Conservation (phyloP, 2,797 vertebrate genomes). For the Caiman crocodilus region DNA sequence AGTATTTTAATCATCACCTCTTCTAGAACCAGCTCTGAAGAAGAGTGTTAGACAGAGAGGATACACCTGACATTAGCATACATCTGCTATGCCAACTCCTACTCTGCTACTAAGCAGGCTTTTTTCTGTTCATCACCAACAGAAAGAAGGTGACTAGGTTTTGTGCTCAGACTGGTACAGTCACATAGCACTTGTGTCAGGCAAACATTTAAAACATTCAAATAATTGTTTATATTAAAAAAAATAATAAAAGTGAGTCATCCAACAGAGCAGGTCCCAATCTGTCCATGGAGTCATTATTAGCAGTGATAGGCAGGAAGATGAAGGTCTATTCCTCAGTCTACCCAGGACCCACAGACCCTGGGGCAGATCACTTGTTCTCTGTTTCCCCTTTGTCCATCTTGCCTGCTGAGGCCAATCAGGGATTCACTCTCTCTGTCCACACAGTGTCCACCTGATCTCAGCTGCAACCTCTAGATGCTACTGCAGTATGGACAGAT, state of each 20-base stretch:
- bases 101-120: rapidly evolving
- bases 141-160: background rate
- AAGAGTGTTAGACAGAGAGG: background rate
- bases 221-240: background rate
- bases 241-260: background rate
- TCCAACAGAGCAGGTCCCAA: background rate
- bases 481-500: background rate
- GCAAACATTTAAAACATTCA: background rate
- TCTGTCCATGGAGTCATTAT: background rate
- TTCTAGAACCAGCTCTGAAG: slow-evolving; percentile 9
- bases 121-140: background rate
- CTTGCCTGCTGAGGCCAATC: background rate
- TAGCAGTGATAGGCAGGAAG: background rate
- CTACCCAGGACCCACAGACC: background rate
- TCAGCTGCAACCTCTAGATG: background rate
- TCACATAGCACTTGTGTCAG: background rate
- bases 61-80: background rate
- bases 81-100: background rate
- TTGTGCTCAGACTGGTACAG: background rate
- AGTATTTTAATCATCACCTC: background rate
- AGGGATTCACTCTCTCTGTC: background rate
- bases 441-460: background rate
- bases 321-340: background rate
- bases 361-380: background rate
- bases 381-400: background rate